These are phyloP conservation scores for Typhlichthys eigenmanni DNA, from an alignment of 2,797 vertebrate species.

Conservation along the genomic window DNA sequence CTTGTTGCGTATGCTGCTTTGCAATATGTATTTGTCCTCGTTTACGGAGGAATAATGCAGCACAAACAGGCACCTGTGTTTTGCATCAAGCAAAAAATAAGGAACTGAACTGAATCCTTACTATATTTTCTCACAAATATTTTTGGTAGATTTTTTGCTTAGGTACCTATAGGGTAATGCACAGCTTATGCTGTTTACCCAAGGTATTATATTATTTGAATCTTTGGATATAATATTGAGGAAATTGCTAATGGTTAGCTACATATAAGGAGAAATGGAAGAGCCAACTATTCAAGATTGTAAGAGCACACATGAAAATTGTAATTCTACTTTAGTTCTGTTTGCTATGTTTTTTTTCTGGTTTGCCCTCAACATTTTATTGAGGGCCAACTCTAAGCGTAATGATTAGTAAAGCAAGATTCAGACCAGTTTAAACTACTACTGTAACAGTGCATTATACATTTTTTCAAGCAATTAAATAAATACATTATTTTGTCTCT, in stretches of 20 bases:
- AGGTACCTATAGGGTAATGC: too few relatives aligned
- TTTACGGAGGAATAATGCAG: slow-evolving; percentile 58
- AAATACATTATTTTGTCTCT: slow-evolving; percentile 32
- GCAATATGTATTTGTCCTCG: slow-evolving; percentile 44
- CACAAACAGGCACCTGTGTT: slow-evolving; percentile 77
- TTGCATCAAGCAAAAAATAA: slow-evolving; percentile 58
- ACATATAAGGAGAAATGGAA: not conserved
- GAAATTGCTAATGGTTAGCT: not conserved
- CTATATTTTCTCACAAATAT: not conserved
- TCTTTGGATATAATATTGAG: not conserved
- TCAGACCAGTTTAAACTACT: slow-evolving; percentile 51
- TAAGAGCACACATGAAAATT: not conserved
- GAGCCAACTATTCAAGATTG: not conserved
- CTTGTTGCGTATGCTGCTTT: slow-evolving; percentile 56
- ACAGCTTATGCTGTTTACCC: too few relatives aligned
- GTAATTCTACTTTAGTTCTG: slow-evolving; percentile 4
- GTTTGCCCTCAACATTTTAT: not conserved
- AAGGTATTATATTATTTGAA: too few relatives aligned
- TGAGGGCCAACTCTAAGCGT: slow-evolving; percentile 15
- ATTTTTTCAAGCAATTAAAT: slow-evolving; percentile 57
- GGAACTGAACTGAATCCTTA: slow-evolving; percentile 50
- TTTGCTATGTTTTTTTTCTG: not conserved
- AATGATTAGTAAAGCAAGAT: slow-evolving; percentile 26
- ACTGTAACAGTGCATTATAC: slow-evolving; percentile 35
- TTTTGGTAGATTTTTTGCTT: too few relatives aligned